A percentile compares a stretch with the other conserved stretches of the same genome.
Conservation (phyloP, 2,888 invertebrate species). For the Tetranychus truncatus region DNA sequence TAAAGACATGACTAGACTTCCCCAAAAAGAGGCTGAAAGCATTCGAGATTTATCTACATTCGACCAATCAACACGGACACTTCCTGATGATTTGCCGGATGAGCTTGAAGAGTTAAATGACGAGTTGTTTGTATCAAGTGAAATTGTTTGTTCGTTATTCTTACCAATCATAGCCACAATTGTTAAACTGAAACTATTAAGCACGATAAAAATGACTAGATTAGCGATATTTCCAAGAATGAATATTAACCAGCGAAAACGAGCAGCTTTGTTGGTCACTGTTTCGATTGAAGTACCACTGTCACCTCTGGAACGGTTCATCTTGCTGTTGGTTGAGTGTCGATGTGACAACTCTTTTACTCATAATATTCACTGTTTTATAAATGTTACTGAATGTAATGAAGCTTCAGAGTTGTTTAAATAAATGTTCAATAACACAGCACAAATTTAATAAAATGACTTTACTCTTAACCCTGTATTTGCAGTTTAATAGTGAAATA, state of each 20-base stretch:
- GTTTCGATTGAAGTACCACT: neutral
- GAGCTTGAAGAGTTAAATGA: too few species aligned
- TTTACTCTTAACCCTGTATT: too few species aligned
- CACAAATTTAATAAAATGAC: too few species aligned
- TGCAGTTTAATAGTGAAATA: too few species aligned
- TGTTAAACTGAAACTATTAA: neutral
- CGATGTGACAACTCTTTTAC: too few species aligned
- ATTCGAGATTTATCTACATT: neutral
- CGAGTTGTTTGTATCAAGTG: too few species aligned
- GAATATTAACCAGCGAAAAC: neutral
- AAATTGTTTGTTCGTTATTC: too few species aligned
- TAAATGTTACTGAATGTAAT: too few species aligned
- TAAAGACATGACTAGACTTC: neutral
- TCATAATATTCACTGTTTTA: too few species aligned
- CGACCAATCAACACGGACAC: neutral
- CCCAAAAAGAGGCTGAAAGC: neutral
- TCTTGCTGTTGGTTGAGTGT: too few species aligned
- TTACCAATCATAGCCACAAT: neutral
- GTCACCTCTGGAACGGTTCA: neutral
- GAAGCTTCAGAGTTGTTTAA: too few species aligned
- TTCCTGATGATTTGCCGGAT: neutral
- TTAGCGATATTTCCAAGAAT: neutral
- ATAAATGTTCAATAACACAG: too few species aligned
- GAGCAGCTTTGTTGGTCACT: neutral
- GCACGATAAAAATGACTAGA: neutral